Evolutionary conservation across 2,888 invertebrate species (phyloP).

Genomic region (Geotrupes spiniger): DNA sequence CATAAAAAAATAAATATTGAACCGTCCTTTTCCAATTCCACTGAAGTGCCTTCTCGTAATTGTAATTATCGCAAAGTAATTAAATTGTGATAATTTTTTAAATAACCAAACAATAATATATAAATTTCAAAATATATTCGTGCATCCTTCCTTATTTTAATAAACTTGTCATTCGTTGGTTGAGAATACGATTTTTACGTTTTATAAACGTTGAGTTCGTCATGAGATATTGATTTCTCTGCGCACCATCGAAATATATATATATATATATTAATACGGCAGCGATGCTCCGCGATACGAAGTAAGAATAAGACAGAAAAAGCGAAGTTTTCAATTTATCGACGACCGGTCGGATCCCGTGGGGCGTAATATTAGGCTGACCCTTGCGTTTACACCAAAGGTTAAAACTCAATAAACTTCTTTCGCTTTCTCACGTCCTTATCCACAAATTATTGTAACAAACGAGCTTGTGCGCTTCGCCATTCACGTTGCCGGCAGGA

Average conservation of each 20-base stretch:
- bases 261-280: constrained; percentile 12
- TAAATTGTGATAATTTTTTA: no score
- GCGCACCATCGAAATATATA: constrained; percentile 10
- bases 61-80: no score
- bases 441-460: constrained; percentile 8
- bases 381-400: constrained; percentile 27
- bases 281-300: constrained; percentile 9
- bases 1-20: no score
- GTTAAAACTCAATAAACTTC: constrained; percentile 24
- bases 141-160: no score
- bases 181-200: no score
- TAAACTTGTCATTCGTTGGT: not conserved
- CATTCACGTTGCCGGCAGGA: not conserved
- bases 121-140: no score
- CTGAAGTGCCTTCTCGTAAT: no score
- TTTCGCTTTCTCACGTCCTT: constrained; percentile 11
- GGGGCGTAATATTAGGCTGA: constrained; percentile 26
- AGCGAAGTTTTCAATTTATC: constrained; percentile 29
- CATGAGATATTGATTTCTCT: constrained; percentile 11
- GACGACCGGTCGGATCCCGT: constrained; percentile 21
- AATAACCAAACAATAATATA: no score
- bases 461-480: not conserved
- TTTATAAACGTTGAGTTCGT: no score
- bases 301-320: constrained; percentile 13
- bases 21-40: no score